A percentile compares a stretch with the other conserved stretches of the same genome.
phyloP scores from a whole-genome alignment of 2,113 vertebrate species.

The Daboia siamensis region DNA sequence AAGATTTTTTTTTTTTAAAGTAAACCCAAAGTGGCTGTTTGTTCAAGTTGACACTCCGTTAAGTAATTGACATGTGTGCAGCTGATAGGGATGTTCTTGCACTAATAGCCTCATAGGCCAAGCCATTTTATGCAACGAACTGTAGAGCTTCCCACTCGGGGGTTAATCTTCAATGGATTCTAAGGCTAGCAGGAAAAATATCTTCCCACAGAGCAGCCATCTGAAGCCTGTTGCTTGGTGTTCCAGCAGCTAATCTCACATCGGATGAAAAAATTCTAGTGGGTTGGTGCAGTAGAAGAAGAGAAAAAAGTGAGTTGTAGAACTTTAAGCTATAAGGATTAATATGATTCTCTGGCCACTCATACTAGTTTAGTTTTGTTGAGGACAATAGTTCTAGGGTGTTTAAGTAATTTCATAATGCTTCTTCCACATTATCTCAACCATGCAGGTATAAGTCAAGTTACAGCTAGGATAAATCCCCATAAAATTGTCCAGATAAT shows the following conservation, averaged over 20 bases:
- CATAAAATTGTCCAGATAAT: background rate
- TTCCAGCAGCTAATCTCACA: conserved; percentile 51
- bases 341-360: background rate
- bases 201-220: conserved; percentile 63
- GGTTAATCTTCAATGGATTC: conserved; percentile 31
- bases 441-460: background rate
- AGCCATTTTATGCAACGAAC: conserved; percentile 56
- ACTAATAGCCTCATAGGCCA: conserved; percentile 46
- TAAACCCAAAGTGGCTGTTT: conserved; percentile 41
- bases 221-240: conserved; percentile 57
- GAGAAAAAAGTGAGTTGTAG: conserved; percentile 22
- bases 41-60: conserved; percentile 33
- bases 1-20: background rate
- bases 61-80: conserved; percentile 31
- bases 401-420: background rate
- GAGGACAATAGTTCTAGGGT: background rate
- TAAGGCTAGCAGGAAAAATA: conserved; percentile 48
- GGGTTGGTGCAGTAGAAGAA: conserved; percentile 43
- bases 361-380: background rate
- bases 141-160: conserved; percentile 59
- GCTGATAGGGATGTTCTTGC: conserved; percentile 50
- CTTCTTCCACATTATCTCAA: background rate
- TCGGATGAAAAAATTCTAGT: conserved; percentile 43
- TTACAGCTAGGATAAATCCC: background rate
- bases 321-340: background rate